These are phyloP conservation scores for Odontesthes bonariensis DNA, from an alignment of 2,113 vertebrate species.

Conservation along the genomic window DNA sequence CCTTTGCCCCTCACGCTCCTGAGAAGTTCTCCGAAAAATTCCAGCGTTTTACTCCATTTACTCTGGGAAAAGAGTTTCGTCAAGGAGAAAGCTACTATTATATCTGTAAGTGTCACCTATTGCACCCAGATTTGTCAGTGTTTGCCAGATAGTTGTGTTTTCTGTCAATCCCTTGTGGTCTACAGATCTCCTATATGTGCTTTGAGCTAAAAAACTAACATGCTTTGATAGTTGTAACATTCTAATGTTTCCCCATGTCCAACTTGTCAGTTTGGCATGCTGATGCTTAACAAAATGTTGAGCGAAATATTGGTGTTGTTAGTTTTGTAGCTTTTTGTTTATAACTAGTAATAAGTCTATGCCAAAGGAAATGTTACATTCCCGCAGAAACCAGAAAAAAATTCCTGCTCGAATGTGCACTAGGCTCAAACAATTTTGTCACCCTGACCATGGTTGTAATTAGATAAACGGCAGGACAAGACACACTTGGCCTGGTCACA, in stretches of 20 bases:
- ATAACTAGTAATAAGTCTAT: background rate
- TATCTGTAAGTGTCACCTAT: slow-evolving; percentile 89
- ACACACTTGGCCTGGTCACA: slow-evolving; percentile 66
- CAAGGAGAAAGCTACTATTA: slow-evolving; percentile 96
- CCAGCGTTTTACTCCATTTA: slow-evolving; percentile 94
- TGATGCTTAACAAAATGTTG: background rate
- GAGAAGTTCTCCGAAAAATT: slow-evolving; percentile 96
- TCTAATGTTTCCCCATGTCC: background rate
- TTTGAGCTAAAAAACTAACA: background rate
- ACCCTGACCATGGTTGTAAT: slow-evolving; percentile 71
- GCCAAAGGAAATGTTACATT: background rate
- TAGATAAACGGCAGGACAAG: slow-evolving; percentile 70
- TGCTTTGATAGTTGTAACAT: background rate
- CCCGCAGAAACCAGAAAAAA: background rate
- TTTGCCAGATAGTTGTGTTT: background rate
- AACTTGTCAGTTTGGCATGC: background rate
- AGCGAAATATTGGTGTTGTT: background rate
- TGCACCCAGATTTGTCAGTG: background rate
- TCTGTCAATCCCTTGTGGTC: background rate
- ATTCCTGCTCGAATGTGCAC: slow-evolving; percentile 35
- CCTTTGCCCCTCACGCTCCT: slow-evolving; percentile 87
- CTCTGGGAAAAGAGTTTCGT: slow-evolving; percentile 92
- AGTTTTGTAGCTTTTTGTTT: background rate
- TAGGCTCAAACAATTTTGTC: slow-evolving; percentile 49
- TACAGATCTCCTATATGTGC: background rate